Evolutionary conservation across 2,888 invertebrate genomes (phyloP).

Genomic region (Cantharis nigra): DNA sequence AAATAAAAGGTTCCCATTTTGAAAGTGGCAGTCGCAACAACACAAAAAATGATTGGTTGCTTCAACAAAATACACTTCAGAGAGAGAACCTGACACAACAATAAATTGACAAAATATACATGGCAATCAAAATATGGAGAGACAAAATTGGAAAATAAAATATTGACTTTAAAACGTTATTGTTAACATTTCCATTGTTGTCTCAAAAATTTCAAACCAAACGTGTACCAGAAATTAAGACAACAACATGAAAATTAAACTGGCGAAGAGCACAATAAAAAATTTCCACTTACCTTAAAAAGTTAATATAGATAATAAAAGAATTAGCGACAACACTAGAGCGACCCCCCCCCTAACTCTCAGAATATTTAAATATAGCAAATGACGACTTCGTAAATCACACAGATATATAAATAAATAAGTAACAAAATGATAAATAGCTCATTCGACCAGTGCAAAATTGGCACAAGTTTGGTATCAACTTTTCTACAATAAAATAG

Average conservation of each 20-base stretch:
- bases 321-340: neutral
- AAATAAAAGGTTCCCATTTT: neutral
- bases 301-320: neutral
- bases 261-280: neutral
- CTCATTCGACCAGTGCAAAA: neutral
- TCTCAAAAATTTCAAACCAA: neutral
- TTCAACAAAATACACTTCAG: neutral
- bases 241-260: neutral
- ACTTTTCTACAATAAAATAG: slow-evolving; percentile 19
- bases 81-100: neutral
- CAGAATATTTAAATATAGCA: neutral
- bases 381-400: neutral
- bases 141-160: neutral
- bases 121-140: neutral
- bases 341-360: neutral
- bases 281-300: slow-evolving; percentile 2
- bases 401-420: neutral
- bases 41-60: neutral
- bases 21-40: neutral
- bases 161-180: neutral
- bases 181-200: neutral
- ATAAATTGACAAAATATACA: neutral
- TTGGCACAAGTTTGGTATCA: slow-evolving; percentile 12
- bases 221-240: neutral
- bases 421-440: neutral